These are phyloP conservation scores for Kryptolebias marmoratus DNA, from an alignment of 2,113 vertebrate species.

Conservation along the genomic window DNA sequence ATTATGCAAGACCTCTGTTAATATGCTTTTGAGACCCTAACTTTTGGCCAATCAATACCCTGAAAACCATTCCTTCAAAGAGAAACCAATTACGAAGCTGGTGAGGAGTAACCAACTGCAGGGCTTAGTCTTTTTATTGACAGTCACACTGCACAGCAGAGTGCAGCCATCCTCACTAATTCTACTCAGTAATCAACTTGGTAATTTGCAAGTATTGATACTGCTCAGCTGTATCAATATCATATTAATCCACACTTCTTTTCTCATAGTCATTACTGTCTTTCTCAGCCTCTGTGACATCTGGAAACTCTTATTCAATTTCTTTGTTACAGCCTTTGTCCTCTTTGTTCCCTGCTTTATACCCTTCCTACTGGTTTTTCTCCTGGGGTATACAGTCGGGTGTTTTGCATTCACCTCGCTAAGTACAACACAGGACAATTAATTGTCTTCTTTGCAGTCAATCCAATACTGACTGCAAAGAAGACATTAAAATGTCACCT, in stretches of 20 bases:
- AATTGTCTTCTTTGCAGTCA: too few relatives aligned
- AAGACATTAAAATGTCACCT: neutral
- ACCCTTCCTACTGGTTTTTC: constrained; percentile 8
- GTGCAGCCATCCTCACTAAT: constrained; percentile 44
- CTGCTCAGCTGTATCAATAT: constrained; percentile 68
- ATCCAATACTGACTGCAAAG: neutral
- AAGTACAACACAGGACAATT: constrained; percentile 26
- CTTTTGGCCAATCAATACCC: constrained; percentile 59
- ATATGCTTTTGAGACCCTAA: constrained; percentile 31
- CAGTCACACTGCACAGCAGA: constrained; percentile 63
- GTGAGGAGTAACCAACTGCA: constrained; percentile 61
- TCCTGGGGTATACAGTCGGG: constrained; percentile 41
- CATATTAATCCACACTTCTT: constrained; percentile 60
- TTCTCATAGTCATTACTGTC: constrained; percentile 11
- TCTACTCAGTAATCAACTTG: constrained; percentile 60
- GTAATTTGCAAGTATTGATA: constrained; percentile 75
- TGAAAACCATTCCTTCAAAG: constrained; percentile 62
- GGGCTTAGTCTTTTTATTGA: constrained; percentile 59
- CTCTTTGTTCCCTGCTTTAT: constrained; percentile 1
- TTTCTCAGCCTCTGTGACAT: constrained; percentile 20
- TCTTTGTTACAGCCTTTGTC: constrained; percentile 6
- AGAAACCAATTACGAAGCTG: constrained; percentile 66
- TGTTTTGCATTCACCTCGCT: constrained; percentile 49
- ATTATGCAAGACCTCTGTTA: constrained; percentile 22
- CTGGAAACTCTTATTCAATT: constrained; percentile 5